Evolutionary conservation across 2,113 vertebrate genomes (phyloP), one percentile per base, ranked within the genome.

Genomic region (Oxyura jamaicensis): DNA sequence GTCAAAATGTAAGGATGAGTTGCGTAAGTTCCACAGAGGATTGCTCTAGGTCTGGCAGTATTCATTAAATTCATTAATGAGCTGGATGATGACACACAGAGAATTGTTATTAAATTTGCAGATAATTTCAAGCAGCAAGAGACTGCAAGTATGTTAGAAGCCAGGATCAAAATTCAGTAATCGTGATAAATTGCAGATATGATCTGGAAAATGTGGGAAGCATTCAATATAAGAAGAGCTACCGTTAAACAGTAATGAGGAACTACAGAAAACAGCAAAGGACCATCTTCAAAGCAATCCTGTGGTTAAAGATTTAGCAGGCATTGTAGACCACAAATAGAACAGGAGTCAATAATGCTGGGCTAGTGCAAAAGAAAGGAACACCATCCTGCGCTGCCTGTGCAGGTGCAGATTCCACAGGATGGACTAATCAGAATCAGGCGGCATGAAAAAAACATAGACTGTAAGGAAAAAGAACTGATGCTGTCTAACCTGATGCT

Each of bases 71-170:
- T 87, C 73, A 75, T 90, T 88, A 90, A 81, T 46, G 86, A 71
- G 56, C 25, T 77, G 35, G 31, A 81, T 78, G 52, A 75, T 92
- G 80, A 91, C 80, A 86, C 22, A 92, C 73, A 69, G 67, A 63
- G 65, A 81, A 81, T 92, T 13, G 50, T 90, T 88, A 92, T 90
- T 88, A 81, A 92, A 90, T 92, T 90, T 94, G 41, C 56, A 83
- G 80, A 60, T 78, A 75, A 91, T 92, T 93, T 90, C 52, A 83
- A 83, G 83, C 80, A 92, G 56, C 50, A 81, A 81, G 83, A 86
- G 83, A 63, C 76, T 86, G 42, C 60, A 92, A 75, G 23, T 67
- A 72, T 5, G 4, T 60, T 75, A 84, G 83, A 84, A 73, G 33
- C 52, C 42, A 91, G 35, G 15, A 88, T 72, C 93, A 94, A 81